Conservation (phyloP, 2,888 invertebrate species). For the Epirrita christyi region DNA sequence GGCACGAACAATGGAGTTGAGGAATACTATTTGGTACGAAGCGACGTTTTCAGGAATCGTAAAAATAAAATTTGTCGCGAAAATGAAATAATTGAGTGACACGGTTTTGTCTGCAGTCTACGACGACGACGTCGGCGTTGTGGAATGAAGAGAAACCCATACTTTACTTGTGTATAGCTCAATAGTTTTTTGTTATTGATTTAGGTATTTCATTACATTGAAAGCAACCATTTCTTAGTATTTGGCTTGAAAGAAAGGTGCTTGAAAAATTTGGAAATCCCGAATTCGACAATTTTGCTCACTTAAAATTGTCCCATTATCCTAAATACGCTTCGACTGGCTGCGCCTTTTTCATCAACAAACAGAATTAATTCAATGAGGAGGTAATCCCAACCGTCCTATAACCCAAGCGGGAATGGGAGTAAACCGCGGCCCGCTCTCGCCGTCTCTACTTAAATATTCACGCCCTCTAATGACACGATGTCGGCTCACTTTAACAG, state of each 20-base stretch:
- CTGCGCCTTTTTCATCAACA: conserved; percentile 64
- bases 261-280: conserved; percentile 10
- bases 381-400: conserved; percentile 71
- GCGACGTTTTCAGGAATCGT: conserved; percentile 21
- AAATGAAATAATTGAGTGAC: conserved; percentile 5
- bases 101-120: background rate
- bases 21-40: conserved; percentile 31
- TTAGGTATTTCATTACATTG: background rate
- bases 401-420: conserved; percentile 63
- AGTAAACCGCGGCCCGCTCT: conserved; percentile 63
- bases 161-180: too few species aligned
- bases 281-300: conserved; percentile 28
- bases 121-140: background rate
- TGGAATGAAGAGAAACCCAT: background rate
- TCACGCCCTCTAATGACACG: conserved; percentile 80
- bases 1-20: conserved; percentile 53
- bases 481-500: conserved; percentile 65
- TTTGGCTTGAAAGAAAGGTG: conserved; percentile 3
- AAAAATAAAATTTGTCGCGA: conserved; percentile 20
- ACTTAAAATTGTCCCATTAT: conserved; percentile 47
- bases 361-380: conserved; percentile 74
- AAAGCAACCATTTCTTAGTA: background rate
- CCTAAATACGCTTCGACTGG: conserved; percentile 51
- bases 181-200: too few species aligned
- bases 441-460: conserved; percentile 76